A percentile compares a stretch with the other conserved stretches of the same genome.
phyloP scores from a whole-genome alignment of 1,140 invertebrate species.

The Papilio xuthus region DNA sequence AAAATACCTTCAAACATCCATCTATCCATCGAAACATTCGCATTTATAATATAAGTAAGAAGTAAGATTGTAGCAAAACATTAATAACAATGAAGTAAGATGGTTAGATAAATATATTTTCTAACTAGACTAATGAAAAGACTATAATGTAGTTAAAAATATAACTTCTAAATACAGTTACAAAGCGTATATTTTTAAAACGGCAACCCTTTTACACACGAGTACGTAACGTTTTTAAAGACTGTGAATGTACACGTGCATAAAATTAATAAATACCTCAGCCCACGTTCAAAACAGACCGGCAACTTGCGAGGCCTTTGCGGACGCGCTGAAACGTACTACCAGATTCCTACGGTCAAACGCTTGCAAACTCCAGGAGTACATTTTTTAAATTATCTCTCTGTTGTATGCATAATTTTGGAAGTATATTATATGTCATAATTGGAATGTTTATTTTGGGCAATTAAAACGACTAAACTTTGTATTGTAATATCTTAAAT shows the following conservation, averaged over 20 bases:
- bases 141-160: neutral
- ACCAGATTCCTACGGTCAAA: conserved; percentile 11
- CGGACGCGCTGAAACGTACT: neutral
- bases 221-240: neutral
- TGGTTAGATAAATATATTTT: too few species aligned
- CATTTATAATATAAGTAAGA: too few species aligned
- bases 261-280: conserved; percentile 20
- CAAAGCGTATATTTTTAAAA: neutral
- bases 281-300: conserved; percentile 1
- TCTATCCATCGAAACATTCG: too few species aligned
- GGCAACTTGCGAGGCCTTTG: conserved; percentile 18
- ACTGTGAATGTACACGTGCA: conserved; percentile 11
- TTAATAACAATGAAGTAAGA: too few species aligned
- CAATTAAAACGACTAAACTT: neutral
- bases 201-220: conserved; percentile 9
- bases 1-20: too few species aligned
- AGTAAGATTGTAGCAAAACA: too few species aligned
- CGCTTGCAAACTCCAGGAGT: neutral
- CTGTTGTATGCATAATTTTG: neutral
- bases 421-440: neutral
- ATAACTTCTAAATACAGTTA: neutral
- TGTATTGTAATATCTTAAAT: too few species aligned
- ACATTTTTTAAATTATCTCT: neutral
- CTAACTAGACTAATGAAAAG: too few species aligned
- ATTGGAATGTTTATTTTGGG: neutral